Evolutionary conservation across 1,140 invertebrate species (phyloP), one percentile per base, ranked within the genome.

Genomic region (Dreissena polymorpha): DNA sequence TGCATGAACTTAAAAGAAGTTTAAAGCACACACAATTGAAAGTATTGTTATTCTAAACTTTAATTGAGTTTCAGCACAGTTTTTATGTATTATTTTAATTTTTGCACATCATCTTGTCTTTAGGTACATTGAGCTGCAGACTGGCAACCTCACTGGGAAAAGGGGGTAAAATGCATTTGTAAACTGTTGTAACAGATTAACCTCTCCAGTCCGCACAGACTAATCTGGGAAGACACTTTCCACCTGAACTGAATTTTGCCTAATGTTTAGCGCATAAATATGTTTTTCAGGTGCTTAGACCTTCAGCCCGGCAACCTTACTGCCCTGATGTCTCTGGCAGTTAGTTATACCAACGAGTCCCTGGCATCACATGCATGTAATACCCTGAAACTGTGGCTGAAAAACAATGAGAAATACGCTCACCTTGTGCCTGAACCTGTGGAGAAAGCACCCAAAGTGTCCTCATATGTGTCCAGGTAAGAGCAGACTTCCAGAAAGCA

Each of bases 331-430:
- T 95, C 97, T 7, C 93, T 99, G 71, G 97, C 98, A 57, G 97
- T 98, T 13, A 97, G 97, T 86, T 99, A 98, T 87, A 98, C 98
- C 6, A 99, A 99, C 94, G 99, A 99, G 91, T 94, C 94, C 3
- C 92, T 94, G 83, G 94, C 94, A 68, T 89, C 91, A 8, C 93
- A 95, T 88, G 95, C 95, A 14, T 94, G 94, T 83, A 90, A 94
- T 68, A 90, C 94, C 13, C 90, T 95, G 13, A 89, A 93, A 86
- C 95, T 95, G 81, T 99, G 98, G 98, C 92, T 99, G n/a, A 94
- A 95, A 85, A 94, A 95, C 84, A 97, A 98, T 93, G 95, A 96
- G 0, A 96, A 96, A 92, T 99, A 99, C 89, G 94, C 94, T 82
- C 95, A 97, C 89, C 90, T 98, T 53, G 93, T 95, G 5, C 92